A percentile compares a stretch with the other conserved stretches of the same genome.
Conservation (phyloP, 2,888 invertebrate species). For the Cryptus armator region DNA sequence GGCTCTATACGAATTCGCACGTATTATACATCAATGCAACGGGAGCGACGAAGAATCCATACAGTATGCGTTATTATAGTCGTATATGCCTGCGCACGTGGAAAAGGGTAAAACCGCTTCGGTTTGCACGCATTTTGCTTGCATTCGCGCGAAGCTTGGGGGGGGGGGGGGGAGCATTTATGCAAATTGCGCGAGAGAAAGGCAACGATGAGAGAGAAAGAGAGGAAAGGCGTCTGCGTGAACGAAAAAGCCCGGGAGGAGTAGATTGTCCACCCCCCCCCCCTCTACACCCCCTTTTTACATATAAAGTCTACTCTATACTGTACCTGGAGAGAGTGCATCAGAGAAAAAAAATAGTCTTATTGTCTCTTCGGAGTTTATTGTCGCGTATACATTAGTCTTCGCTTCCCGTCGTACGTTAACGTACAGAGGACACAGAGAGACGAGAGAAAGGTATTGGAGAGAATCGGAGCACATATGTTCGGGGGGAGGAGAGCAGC, state of each 20-base stretch:
- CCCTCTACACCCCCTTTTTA: background rate
- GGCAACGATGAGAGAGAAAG: conserved; percentile 16
- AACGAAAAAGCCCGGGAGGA: conserved; percentile 31
- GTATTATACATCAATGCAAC: conserved; percentile 35
- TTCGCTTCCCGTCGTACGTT: conserved; percentile 10
- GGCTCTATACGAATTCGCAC: conserved; percentile 33
- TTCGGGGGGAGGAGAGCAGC: conserved; percentile 6
- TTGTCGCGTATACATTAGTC: conserved; percentile 40
- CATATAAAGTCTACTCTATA: conserved; percentile 1
- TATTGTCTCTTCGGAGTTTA: conserved; percentile 52
- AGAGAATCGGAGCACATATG: conserved; percentile 54
- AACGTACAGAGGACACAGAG: conserved; percentile 2
- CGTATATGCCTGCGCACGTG: conserved; percentile 4
- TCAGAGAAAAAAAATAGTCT: conserved; percentile 34
- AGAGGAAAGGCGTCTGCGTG: conserved; percentile 10
- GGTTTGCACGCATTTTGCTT: conserved; percentile 3
- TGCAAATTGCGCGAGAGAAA: conserved; percentile 43
- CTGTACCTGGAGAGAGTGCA: conserved; percentile 23
- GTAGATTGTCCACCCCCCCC: conserved; percentile 4
- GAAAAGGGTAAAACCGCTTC: conserved; percentile 40
- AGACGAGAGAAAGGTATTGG: conserved; percentile 14
- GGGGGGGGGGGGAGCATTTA: conserved; percentile 17
- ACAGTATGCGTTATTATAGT: conserved; percentile 36
- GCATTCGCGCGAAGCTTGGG: conserved; percentile 26
- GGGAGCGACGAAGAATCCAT: background rate